Base-by-base conservation (phyloP, 2,797 vertebrate genomes). In the Pagetopsis macropterus region DNA sequence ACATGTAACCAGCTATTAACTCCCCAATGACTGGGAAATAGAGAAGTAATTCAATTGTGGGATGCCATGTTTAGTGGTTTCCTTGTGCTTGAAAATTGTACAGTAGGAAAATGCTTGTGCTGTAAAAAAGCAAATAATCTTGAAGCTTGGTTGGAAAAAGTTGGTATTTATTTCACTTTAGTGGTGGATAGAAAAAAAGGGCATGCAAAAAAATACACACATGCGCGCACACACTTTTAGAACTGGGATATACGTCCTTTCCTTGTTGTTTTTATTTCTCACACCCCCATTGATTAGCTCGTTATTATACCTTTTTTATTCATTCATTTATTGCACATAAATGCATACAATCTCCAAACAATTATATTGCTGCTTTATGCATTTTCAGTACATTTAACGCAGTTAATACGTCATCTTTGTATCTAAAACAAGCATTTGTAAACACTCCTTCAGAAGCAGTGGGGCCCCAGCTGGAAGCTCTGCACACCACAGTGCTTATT, bases 1-100 rank as follows among this genome's bases (percentile, higher is more conserved):
- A 75, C 54, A 68, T 83, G 76, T 2, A 87, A 83, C 72, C 56
- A 71, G 58, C 81, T 58, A 87, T 90, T 85, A 88, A 76, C 66
- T 75, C 60, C 66, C 57, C 74, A 57, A 27, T 59, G 65, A 82
- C 57, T 2, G 45, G 73, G 73, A 78, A 85, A 74, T 1, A 40
- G 49, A 66, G 64, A 66, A 43, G 78, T 67, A 65, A 79, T 74
- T 83, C 23, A 63, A 68, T 82, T 73, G 75, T 71, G 58, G 51
- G 81, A 58, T 59, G 31, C 70, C 66, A 54, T 84, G 76, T 91
- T 90, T 87, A 81, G 85, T 84, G 87, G 81, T 87, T 89, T 87
- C 44, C 73, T 37, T 58, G n/a, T 56, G 63, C 41, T 62, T 66
- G 27, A 69, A 87, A 85, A 84, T 72, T 82, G 55, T 63, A 74